phyloP scores from a whole-genome alignment of 2,797 vertebrate genomes.

The Chelmon rostratus region DNA sequence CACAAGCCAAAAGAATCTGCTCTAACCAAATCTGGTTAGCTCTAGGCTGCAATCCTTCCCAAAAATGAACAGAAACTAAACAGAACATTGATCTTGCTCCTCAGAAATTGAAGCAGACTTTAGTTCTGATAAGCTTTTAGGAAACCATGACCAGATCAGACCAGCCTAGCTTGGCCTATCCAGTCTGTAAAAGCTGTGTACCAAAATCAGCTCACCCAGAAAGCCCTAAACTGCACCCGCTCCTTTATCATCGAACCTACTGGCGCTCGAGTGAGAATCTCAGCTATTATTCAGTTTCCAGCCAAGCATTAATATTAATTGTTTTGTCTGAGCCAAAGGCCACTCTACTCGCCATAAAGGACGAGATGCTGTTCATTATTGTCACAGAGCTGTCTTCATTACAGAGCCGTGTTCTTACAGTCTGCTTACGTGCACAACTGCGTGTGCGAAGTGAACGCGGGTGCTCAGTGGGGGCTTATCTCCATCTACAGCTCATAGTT shows the following conservation, averaged over 20 bases:
- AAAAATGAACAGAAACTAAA: constrained; percentile 47
- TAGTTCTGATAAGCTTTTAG: constrained; percentile 40
- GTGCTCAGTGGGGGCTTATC: constrained; percentile 52
- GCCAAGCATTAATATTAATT: constrained; percentile 75
- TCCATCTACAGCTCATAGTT: constrained; percentile 65
- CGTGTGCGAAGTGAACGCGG: neutral
- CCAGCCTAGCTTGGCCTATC: constrained; percentile 17
- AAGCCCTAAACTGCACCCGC: constrained; percentile 1
- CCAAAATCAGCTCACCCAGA: constrained; percentile 42
- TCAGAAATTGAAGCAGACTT: constrained; percentile 45
- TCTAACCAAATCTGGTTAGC: constrained; percentile 62
- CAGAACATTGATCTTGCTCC: constrained; percentile 38
- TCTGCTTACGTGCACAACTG: constrained; percentile 18
- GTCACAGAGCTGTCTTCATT: constrained; percentile 72
- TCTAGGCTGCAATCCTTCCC: constrained; percentile 43
- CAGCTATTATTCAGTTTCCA: constrained; percentile 65
- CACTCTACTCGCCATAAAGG: constrained; percentile 58
- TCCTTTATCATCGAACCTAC: constrained; percentile 50
- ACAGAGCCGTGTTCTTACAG: constrained; percentile 53
- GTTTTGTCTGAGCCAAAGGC: constrained; percentile 68
- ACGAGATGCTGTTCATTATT: constrained; percentile 73
- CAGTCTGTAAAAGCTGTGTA: constrained; percentile 28
- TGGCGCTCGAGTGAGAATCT: constrained; percentile 39
- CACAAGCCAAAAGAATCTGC: constrained; percentile 66
- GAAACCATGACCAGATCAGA: constrained; percentile 41